phyloP scores from a whole-genome alignment of 2,113 vertebrate species.

The Macaca mulatta region DNA sequence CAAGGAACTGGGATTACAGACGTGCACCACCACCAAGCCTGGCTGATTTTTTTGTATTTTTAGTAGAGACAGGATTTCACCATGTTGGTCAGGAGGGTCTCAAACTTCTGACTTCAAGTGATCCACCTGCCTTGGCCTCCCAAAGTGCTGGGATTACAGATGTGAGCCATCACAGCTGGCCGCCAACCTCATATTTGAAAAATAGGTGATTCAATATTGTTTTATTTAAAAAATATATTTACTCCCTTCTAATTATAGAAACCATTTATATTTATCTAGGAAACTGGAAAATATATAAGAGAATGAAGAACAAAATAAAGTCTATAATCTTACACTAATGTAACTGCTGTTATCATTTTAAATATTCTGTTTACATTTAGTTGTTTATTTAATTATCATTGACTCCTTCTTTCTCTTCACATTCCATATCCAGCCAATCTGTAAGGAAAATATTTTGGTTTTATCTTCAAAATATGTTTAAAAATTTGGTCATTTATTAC shows the following conservation, averaged over 20 bases:
- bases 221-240: background rate
- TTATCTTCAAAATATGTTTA: slow-evolving; percentile 16
- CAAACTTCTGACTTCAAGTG: no score
- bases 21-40: no score
- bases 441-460: slow-evolving; percentile 27
- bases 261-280: background rate
- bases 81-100: no score
- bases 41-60: no score
- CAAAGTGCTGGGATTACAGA: no score
- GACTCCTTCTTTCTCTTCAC: background rate
- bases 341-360: background rate
- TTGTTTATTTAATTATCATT: background rate
- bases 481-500: background rate
- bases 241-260: background rate
- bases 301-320: background rate
- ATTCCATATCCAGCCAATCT: background rate
- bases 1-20: no score
- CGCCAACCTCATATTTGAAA: background rate
- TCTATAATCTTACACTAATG: background rate
- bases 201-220: background rate
- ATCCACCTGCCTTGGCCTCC: no score
- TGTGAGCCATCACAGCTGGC: no score
- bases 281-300: background rate
- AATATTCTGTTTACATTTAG: background rate
- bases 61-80: no score